These are phyloP conservation scores for Trichogramma pretiosum DNA, from an alignment of 1,140 invertebrate genomes.

Conservation along the genomic window DNA sequence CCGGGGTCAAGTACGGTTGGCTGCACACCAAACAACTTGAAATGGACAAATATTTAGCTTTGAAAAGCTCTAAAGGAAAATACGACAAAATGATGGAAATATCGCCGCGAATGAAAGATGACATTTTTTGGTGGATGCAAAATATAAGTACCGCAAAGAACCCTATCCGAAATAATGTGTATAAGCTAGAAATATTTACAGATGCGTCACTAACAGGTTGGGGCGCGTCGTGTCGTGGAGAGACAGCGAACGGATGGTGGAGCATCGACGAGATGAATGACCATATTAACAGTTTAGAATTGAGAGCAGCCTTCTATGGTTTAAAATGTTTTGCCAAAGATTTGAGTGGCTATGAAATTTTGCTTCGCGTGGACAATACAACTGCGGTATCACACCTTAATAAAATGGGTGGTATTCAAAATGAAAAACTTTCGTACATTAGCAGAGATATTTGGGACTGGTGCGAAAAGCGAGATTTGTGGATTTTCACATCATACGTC, in stretches of 20 bases:
- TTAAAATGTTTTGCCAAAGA: constrained; percentile 13
- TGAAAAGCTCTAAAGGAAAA: constrained; percentile 9
- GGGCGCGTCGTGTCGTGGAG: constrained; percentile 5
- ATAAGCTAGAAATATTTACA: constrained; percentile 5
- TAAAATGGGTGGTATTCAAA: background rate
- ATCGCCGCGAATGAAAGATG: background rate
- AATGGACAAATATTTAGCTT: constrained; percentile 15
- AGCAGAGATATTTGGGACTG: background rate
- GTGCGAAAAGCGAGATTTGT: background rate
- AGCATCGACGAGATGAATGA: background rate
- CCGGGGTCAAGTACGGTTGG: constrained; percentile 22
- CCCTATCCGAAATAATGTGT: background rate
- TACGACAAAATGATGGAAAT: constrained; percentile 16
- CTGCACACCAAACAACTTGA: constrained; percentile 23
- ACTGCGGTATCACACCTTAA: constrained; percentile 22
- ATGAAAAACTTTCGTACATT: background rate
- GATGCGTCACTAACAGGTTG: constrained; percentile 11
- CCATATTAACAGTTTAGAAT: constrained; percentile 16
- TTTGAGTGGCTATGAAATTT: constrained; percentile 10
- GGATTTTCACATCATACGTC: background rate
- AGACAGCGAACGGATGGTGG: constrained; percentile 12
- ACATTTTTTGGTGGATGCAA: background rate
- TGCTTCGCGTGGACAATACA: constrained; percentile 20
- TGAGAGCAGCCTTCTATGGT: constrained; percentile 9
- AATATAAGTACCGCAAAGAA: background rate